Evolutionary conservation across 2,113 vertebrate species (phyloP).

Genomic region (Fulica atra): DNA sequence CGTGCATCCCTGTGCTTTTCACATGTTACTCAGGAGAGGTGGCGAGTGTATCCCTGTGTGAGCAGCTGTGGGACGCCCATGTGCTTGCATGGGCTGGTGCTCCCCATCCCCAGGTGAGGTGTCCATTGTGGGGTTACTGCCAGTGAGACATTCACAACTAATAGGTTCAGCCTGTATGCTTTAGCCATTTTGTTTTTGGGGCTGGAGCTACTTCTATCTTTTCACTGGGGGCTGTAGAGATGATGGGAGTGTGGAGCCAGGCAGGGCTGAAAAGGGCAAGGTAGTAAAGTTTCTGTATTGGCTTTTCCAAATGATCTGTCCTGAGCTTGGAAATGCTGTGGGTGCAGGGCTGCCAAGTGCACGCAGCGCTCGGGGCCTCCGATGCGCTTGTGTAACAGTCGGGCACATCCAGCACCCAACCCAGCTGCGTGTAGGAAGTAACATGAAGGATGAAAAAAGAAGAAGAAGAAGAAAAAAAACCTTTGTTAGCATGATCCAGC

Average conservation of each 20-base stretch:
- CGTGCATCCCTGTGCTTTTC: neutral
- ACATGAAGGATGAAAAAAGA: neutral
- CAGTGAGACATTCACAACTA: neutral
- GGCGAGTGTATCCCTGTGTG: accelerated
- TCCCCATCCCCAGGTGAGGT: neutral
- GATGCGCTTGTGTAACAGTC: accelerated
- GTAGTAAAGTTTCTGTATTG: neutral
- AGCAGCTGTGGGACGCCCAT: accelerated
- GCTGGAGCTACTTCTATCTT: neutral
- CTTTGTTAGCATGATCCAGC: neutral
- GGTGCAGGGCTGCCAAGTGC: neutral
- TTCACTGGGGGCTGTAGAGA: neutral
- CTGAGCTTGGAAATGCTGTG: neutral
- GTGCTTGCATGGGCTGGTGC: neutral
- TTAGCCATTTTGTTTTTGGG: neutral
- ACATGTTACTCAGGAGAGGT: neutral
- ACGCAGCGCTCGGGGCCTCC: neutral
- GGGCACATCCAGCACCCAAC: neutral
- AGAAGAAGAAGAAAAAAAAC: neutral
- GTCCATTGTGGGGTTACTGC: neutral
- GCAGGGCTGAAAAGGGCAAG: neutral
- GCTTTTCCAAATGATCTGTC: neutral
- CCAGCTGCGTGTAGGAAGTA: neutral
- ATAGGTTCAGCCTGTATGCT: neutral
- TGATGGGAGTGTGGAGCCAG: neutral